Base-by-base conservation (phyloP, 2,888 invertebrate species). In the Lepetodrilus schrolli region DNA sequence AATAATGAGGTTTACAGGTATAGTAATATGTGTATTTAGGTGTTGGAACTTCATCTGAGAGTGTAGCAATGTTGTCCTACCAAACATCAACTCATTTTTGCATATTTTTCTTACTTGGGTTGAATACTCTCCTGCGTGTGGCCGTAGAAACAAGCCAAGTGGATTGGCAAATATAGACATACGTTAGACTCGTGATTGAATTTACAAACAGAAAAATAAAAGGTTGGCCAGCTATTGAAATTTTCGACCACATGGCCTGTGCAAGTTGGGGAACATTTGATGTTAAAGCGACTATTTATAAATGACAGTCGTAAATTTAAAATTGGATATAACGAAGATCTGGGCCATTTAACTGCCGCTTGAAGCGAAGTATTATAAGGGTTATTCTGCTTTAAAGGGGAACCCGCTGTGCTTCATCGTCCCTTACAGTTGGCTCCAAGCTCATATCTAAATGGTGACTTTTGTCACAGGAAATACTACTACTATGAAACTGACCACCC, bases 381-480 rank as follows among this genome's bases (percentile, higher is more conserved):
- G 58, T 58, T 23, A 30, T 23, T 58, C 58, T 30, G 58, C 17
- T 58, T 58, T 26, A 58, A 58, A 30, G 17, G 58, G 30, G 13
- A 58, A n/a, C 58, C 58, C 30, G 58, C 58, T 58, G 58, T 30
- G 58, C 17, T 8, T 17, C 34, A 17, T 23, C 58, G 13, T 30
- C 17, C 26, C n/a, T 26, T 17, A 58, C 13, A 10, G 26, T 26
- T n/a, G 17, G 58, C 30, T n/a, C 10, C 30, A 30, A 17, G 26
- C 23, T 30, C 58, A 17, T 26, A 58, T 30, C 58, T 58, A 58
- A n/a, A 58, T 58, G 30, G 26, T 58, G 58, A 58, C 58, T 58
- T 43, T 58, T 58, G 58, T 58, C 58, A 26, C 58, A 17, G 26
- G 58, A 58, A 58, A 58, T 58, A 30, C 58, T 30, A 30, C 26